A percentile compares a stretch with the other conserved stretches of the same genome.
phyloP scores from a whole-genome alignment of 2,888 invertebrate genomes.

The Lobophora halterata region DNA sequence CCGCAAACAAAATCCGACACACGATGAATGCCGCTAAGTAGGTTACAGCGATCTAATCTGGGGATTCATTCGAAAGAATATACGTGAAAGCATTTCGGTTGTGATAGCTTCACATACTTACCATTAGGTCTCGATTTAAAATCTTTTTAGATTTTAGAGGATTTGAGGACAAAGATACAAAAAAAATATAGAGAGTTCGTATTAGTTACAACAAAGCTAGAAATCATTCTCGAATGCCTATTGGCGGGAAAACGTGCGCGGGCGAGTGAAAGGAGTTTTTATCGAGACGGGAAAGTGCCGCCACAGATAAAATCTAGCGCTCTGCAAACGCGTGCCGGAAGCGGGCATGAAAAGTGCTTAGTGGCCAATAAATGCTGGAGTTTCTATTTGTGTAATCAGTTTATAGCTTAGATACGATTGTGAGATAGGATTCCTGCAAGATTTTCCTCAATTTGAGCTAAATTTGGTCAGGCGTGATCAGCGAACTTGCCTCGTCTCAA shows the following conservation, averaged over 20 bases:
- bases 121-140: background rate
- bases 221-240: conserved; percentile 28
- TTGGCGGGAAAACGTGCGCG: conserved; percentile 22
- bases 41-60: conserved; percentile 51
- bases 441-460: too few species aligned
- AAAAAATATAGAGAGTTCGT: too few species aligned
- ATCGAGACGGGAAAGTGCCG: conserved; percentile 29
- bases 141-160: background rate
- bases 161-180: too few species aligned
- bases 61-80: conserved; percentile 31
- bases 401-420: conserved; percentile 5
- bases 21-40: conserved; percentile 56
- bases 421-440: conserved; percentile 1
- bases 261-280: conserved; percentile 27
- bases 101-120: conserved; percentile 3
- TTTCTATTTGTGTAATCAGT: conserved; percentile 14
- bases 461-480: too few species aligned
- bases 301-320: conserved; percentile 31
- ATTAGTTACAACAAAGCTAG: conserved; percentile 18
- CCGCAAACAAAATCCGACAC: conserved; percentile 60
- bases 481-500: too few species aligned
- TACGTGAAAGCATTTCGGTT: conserved; percentile 19
- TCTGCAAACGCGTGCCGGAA: conserved; percentile 21
- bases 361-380: conserved; percentile 21
- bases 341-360: conserved; percentile 19